Evolutionary conservation across 2,113 vertebrate genomes (phyloP).

Genomic region (Thamnaconus septentrionalis): DNA sequence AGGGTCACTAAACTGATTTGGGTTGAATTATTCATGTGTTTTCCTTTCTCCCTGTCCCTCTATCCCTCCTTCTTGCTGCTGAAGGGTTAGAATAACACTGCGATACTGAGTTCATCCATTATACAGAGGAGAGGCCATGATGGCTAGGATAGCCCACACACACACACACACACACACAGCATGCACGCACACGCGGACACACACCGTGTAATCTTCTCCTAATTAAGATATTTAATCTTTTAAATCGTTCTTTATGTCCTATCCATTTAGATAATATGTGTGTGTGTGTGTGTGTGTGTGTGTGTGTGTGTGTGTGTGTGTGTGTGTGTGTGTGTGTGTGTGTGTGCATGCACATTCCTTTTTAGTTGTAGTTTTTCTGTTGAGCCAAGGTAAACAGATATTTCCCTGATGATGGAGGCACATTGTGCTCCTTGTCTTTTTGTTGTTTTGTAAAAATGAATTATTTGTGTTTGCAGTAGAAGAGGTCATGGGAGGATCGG

Average conservation of each 20-base stretch:
- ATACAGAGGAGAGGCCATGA: conserved; percentile 40
- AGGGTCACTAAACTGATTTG: conserved; percentile 63
- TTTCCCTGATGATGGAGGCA: background rate
- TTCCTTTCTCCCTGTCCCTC: conserved; percentile 39
- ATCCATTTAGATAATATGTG: too few species aligned
- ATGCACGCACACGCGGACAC: conserved; percentile 11
- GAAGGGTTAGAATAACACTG: conserved; percentile 60
- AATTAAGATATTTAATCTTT: background rate
- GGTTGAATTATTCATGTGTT: conserved; percentile 54
- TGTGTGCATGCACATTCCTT: too few species aligned
- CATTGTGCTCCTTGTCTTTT: background rate
- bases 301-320: too few species aligned
- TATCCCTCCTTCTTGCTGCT: conserved; percentile 39
- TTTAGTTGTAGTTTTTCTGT: conserved; percentile 3
- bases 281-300: too few species aligned
- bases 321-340: too few species aligned
- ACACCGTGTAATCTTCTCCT: conserved; percentile 3
- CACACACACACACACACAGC: conserved; percentile 17
- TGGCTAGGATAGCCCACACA: conserved; percentile 20
- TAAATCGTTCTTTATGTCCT: background rate
- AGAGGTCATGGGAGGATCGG: too few species aligned
- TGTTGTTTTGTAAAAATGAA: too few species aligned
- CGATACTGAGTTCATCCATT: conserved; percentile 63
- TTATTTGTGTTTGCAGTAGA: too few species aligned
- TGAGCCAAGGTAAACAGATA: background rate